Conservation (phyloP, 2,113 vertebrate species). For the Mormyrus lacerda region DNA sequence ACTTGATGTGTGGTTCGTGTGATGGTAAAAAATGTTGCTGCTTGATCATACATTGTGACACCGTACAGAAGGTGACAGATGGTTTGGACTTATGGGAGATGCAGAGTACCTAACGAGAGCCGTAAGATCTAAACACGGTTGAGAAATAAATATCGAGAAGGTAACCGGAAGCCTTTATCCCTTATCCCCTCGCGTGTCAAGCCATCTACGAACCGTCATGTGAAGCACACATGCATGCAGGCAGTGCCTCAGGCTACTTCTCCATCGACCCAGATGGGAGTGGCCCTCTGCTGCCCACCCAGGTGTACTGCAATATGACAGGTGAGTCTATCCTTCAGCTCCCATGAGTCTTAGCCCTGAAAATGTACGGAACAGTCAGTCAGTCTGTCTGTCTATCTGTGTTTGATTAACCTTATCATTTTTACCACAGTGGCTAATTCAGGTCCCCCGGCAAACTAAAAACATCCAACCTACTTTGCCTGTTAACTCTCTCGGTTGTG, state of each 20-base stretch:
- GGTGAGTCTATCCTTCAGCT: constrained; percentile 50
- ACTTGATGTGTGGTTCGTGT: not conserved
- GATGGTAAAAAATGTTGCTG: not conserved
- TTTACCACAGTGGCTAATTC: not conserved
- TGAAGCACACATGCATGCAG: constrained; percentile 70
- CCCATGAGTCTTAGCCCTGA: not conserved
- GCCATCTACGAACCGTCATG: constrained; percentile 78
- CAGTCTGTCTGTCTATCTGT: not conserved
- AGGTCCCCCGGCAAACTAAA: not conserved
- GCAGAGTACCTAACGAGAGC: not conserved
- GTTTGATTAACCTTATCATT: not conserved
- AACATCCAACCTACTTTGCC: not conserved
- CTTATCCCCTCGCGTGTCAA: constrained; percentile 32
- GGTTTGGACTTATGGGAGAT: not conserved
- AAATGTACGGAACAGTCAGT: not conserved
- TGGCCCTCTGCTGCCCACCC: constrained; percentile 62
- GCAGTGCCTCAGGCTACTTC: constrained; percentile 68
- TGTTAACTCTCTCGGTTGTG: not conserved
- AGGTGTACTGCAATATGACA: constrained; percentile 75
- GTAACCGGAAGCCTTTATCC: not conserved
- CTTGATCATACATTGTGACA: not conserved
- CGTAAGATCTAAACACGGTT: not conserved
- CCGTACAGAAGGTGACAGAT: not conserved
- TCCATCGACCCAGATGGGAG: constrained; percentile 76
- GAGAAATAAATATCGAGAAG: not conserved